Evolutionary conservation across 2,888 invertebrate species (phyloP).

Genomic region (Lordiphosa fenestrarum): DNA sequence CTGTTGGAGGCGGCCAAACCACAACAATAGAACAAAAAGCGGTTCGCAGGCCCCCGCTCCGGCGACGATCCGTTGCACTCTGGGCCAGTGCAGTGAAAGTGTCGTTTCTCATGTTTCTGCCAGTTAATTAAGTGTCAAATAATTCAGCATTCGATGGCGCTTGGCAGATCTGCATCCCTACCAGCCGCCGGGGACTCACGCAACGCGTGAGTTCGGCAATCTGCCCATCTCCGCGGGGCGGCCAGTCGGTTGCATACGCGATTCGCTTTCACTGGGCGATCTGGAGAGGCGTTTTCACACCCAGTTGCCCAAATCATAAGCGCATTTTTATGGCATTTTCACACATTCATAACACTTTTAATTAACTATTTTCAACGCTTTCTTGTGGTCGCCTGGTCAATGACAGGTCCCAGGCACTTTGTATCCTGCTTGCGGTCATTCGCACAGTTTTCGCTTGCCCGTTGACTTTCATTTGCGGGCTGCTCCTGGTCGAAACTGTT

Average conservation of each 20-base stretch:
- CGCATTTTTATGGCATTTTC: slow-evolving; percentile 53
- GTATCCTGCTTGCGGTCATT: slow-evolving; percentile 51
- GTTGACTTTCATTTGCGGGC: slow-evolving; percentile 58
- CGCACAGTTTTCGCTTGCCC: slow-evolving; percentile 32
- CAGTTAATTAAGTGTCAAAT: slow-evolving; percentile 73
- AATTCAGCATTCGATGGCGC: slow-evolving; percentile 50
- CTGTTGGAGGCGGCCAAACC: slow-evolving; percentile 42
- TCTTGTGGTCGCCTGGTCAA: slow-evolving; percentile 29
- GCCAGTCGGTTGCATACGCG: slow-evolving; percentile 42
- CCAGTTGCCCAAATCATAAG: slow-evolving; percentile 39
- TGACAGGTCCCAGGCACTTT: slow-evolving; percentile 14
- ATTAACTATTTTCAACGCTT: slow-evolving; percentile 64
- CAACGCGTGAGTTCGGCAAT: slow-evolving; percentile 44
- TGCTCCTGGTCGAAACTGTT: slow-evolving; percentile 44
- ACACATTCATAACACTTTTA: slow-evolving; percentile 66
- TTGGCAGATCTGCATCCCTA: slow-evolving; percentile 52
- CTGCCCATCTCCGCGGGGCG: slow-evolving; percentile 11
- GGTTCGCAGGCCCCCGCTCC: slow-evolving; percentile 18
- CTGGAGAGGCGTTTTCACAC: slow-evolving; percentile 68
- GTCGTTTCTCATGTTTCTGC: slow-evolving; percentile 62
- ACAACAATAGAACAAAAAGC: slow-evolving; percentile 57
- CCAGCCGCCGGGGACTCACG: slow-evolving; percentile 33
- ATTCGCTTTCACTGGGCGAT: slow-evolving; percentile 71
- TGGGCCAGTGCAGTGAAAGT: slow-evolving; percentile 60
- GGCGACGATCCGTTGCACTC: slow-evolving; percentile 31